Evolutionary conservation across 2,113 vertebrate species (phyloP).

Genomic region (Rhineura floridana): DNA sequence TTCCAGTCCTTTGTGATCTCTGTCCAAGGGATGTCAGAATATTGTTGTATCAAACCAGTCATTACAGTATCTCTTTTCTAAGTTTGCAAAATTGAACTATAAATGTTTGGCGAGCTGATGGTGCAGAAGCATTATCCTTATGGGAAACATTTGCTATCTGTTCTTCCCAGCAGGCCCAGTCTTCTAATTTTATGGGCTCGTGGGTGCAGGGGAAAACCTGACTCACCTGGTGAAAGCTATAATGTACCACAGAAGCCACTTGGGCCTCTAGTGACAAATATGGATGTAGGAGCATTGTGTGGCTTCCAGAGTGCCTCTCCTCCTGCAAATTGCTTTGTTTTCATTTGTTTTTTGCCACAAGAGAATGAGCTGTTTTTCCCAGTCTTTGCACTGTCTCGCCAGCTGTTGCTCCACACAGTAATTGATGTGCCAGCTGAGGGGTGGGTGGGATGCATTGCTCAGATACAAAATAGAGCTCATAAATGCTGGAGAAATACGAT

Average conservation of each 20-base stretch:
- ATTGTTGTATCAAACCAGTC: constrained; percentile 27
- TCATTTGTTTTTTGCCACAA: neutral
- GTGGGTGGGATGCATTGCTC: too few species aligned
- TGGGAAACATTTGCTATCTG: neutral
- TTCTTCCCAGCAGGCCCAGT: neutral
- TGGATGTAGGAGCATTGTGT: neutral
- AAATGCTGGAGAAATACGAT: neutral
- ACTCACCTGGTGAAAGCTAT: neutral
- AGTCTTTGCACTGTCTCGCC: neutral
- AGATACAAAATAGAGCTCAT: neutral
- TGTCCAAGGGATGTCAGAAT: constrained; percentile 40
- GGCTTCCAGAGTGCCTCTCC: neutral
- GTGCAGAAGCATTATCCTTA: neutral
- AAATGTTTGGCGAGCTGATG: neutral
- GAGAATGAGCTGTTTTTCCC: neutral
- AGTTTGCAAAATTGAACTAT: constrained; percentile 18
- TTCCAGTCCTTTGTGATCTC: constrained; percentile 36
- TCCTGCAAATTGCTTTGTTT: neutral
- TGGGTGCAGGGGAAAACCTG: neutral
- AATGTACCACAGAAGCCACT: neutral
- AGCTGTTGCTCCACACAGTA: neutral
- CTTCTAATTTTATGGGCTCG: neutral
- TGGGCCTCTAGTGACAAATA: neutral
- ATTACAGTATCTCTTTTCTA: constrained; percentile 28
- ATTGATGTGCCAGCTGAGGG: neutral